Evolutionary conservation across 1,140 invertebrate genomes (phyloP), one percentile per base, ranked within the genome.

Genomic region (Drosophila melanica): DNA sequence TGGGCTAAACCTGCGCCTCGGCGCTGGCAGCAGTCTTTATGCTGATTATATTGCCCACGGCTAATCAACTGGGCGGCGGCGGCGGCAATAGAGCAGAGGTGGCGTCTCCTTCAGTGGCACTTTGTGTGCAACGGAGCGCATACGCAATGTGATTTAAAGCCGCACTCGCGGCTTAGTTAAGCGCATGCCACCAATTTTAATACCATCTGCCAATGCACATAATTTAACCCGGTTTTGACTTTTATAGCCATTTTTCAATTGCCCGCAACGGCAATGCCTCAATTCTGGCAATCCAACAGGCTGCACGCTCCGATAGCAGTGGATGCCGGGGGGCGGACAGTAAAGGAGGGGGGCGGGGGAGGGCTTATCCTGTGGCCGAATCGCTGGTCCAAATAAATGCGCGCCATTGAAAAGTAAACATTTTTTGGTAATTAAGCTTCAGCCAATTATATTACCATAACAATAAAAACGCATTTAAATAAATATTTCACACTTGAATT

Each of bases 401-500:
- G 20, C 35, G 35, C 39, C 51, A 30, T 35, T 68, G n/a, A 58
- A 87, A 73, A 76, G 67, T 70, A 87, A 82, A 87, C 78, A 81
- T 67, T 81, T 87, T 85, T 81, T 87, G 79, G 68, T 80, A 87
- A 86, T 86, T 86, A 82, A 87, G 76, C 72, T 79, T 67, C 42
- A 67, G 55, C 58, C 79, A 86, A 78, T 85, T 75, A 70, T 47
- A 89, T 82, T 79, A 77, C 59, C 71, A 82, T 84, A 79, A 79
- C 79, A 82, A 84, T 86, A 58, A 77, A 86, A 86, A 72, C 45
- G 66, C 57, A 82, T 82, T 89, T 82, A 53, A 60, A 78, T 72
- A 70, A 58, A 68, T 66, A 58, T 78, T 86, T 66, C 75, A 54
- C 75, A 58, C 60, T 47, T 42, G 51, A 30, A 37, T n/a, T 33